These are phyloP conservation scores for Subacronicta megacephala DNA, from an alignment of 2,888 invertebrate genomes.

Conservation along the genomic window DNA sequence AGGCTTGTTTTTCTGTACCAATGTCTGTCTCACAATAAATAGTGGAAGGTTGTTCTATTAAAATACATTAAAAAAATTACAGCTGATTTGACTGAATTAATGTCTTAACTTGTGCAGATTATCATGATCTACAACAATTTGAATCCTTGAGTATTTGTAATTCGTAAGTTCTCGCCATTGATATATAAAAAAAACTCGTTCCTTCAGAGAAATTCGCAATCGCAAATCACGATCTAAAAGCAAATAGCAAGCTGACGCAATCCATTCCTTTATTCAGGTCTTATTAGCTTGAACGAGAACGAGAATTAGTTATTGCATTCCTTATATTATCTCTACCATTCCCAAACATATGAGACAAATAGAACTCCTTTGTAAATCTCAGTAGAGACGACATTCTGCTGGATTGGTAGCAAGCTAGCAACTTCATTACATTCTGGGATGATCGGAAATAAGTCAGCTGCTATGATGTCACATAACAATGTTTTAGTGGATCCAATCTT, in stretches of 20 bases:
- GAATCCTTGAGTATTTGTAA: no score
- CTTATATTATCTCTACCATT: slow-evolving; percentile 32
- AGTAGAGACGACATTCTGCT: slow-evolving; percentile 17
- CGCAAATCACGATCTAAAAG: slow-evolving; percentile 5
- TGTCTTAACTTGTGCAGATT: no score
- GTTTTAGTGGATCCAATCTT: slow-evolving; percentile 50
- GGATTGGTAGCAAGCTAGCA: slow-evolving; percentile 31
- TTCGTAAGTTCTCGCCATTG: no score
- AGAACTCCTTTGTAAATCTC: slow-evolving; percentile 29
- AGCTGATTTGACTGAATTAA: no score
- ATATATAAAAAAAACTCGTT: no score
- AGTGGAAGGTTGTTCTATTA: no score
- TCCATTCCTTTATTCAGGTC: slow-evolving; percentile 33
- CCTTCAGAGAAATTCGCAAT: background rate
- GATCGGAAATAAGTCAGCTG: slow-evolving; percentile 53
- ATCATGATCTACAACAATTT: no score
- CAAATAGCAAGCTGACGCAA: slow-evolving; percentile 21
- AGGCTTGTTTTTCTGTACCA: no score
- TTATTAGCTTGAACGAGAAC: slow-evolving; percentile 29
- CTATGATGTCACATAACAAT: slow-evolving; percentile 44
- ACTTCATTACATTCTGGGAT: slow-evolving; percentile 48
- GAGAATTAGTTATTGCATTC: slow-evolving; percentile 45
- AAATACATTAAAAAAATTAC: no score
- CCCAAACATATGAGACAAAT: slow-evolving; percentile 36
- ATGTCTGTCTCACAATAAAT: no score